phyloP scores from a whole-genome alignment of 2,888 invertebrate species.

The Ectemnius continuus region DNA sequence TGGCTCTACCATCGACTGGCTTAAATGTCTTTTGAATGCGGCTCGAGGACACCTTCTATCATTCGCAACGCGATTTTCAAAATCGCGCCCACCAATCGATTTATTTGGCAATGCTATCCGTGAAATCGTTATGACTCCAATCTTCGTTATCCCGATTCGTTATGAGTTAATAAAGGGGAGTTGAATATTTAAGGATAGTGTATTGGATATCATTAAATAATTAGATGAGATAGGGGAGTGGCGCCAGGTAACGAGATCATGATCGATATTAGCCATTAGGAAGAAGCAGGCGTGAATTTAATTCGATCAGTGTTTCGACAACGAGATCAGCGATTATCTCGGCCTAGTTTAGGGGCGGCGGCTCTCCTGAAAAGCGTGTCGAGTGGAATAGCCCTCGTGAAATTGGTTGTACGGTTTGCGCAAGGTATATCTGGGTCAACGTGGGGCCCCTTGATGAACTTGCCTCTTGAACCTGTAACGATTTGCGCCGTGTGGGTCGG shows the following conservation, averaged over 20 bases:
- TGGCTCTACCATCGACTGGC: conserved; percentile 14
- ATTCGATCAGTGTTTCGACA: conserved; percentile 19
- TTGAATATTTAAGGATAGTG: too few relatives aligned
- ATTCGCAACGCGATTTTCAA: neutral
- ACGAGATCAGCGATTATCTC: conserved; percentile 32
- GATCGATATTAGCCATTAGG: neutral
- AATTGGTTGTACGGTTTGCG: conserved; percentile 18
- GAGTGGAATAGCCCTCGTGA: conserved; percentile 10
- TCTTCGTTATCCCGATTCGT: too few relatives aligned
- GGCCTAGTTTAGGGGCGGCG: conserved; percentile 40
- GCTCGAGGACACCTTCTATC: conserved; percentile 8
- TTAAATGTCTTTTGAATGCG: conserved; percentile 18
- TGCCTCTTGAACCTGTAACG: conserved; percentile 62
- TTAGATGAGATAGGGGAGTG: too few relatives aligned
- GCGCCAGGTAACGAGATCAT: too few relatives aligned
- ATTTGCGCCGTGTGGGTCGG: conserved; percentile 19
- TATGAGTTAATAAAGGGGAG: too few relatives aligned
- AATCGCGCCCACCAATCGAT: neutral
- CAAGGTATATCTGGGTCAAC: conserved; percentile 54
- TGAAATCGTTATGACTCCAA: too few relatives aligned
- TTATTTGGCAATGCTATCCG: too few relatives aligned
- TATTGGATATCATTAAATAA: too few relatives aligned
- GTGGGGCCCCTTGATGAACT: conserved; percentile 52
- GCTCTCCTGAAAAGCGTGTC: conserved; percentile 30
- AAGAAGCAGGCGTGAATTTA: conserved; percentile 10